Base-by-base conservation (phyloP, 1,140 invertebrate species). In the Pseudomyrmex sp. region DNA sequence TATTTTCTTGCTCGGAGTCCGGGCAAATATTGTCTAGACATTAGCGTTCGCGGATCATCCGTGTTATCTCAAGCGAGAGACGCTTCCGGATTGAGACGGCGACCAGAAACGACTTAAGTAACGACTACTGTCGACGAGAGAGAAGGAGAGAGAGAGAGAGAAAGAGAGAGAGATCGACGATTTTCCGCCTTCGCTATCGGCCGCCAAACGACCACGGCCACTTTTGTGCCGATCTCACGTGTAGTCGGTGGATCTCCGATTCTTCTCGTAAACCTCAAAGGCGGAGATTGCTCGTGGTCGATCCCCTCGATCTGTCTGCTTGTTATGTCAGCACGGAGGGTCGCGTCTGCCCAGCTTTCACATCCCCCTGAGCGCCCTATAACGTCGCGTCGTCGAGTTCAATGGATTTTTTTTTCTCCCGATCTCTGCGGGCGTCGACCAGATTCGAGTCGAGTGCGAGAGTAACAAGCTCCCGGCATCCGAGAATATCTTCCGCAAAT, bases 21-120 rank as follows among this genome's bases (percentile, higher is more conserved):
- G 89, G 86, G 89, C 86, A 92, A 91, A 92, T 91, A 92, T 92
- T 89, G 91, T 92, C 89, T 90, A 90, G 91, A 91, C 90, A 87
- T 89, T 89, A 89, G 83, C 70, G 75, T 50, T 35, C 65, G 58
- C 20, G 46, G 52, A 13, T 84, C 79, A 74, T 69, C 73, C 62
- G 66, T 85, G 89, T 89, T 89, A 90, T 85, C 83, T 69, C 88
- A 88, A 84, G 84, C 84, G 84, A 80, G 84, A 80, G 56, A 88
- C 82, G 73, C 79, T 89, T 79, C 54, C 75, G 83, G 58, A 63
- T 65, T 52, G 85, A 58, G 35, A 61, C 59, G 83, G 48, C 65
- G 66, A 44, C 35, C 48, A 59, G 76, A 70, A 59, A 26, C 56
- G 73, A 75, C 18, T 85, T 89, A 85, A 89, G 88, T 83, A 61